Conservation (phyloP, 2,888 invertebrate species). For the Caenorhabditis sinica region DNA sequence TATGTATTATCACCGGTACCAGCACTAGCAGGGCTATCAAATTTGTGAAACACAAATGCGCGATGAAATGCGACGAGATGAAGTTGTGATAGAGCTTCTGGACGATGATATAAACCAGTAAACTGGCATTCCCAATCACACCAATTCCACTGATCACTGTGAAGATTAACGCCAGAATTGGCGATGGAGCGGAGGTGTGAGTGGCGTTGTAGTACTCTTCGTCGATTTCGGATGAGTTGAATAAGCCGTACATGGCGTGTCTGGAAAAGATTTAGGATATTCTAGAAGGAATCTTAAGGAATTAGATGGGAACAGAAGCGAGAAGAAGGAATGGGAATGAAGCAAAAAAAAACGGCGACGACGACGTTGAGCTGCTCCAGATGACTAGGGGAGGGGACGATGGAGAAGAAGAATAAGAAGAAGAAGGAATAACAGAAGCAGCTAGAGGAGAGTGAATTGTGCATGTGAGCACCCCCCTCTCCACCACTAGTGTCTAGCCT, state of each 20-base stretch:
- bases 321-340: background rate
- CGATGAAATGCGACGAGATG: slow-evolving; percentile 83
- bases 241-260: slow-evolving; percentile 50
- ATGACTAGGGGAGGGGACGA: background rate
- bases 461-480: slow-evolving; percentile 21
- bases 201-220: slow-evolving; percentile 69
- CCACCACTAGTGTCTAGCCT: background rate
- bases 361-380: background rate
- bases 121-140: slow-evolving; percentile 76
- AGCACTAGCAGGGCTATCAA: slow-evolving; percentile 76
- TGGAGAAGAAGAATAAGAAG: slow-evolving; percentile 17
- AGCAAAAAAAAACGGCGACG: background rate
- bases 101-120: slow-evolving; percentile 80
- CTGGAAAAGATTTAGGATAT: no score
- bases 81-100: slow-evolving; percentile 83
- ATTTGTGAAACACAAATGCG: slow-evolving; percentile 82
- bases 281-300: background rate
- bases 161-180: slow-evolving; percentile 66
- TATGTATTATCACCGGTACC: slow-evolving; percentile 80
- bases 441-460: slow-evolving; percentile 45
- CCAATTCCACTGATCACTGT: slow-evolving; percentile 70
- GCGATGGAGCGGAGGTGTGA: slow-evolving; percentile 68
- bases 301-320: background rate
- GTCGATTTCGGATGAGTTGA: slow-evolving; percentile 70
- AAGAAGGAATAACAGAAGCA: slow-evolving; percentile 24